phyloP scores from a whole-genome alignment of 1,140 invertebrate genomes.

The Drosophila gunungcola region DNA sequence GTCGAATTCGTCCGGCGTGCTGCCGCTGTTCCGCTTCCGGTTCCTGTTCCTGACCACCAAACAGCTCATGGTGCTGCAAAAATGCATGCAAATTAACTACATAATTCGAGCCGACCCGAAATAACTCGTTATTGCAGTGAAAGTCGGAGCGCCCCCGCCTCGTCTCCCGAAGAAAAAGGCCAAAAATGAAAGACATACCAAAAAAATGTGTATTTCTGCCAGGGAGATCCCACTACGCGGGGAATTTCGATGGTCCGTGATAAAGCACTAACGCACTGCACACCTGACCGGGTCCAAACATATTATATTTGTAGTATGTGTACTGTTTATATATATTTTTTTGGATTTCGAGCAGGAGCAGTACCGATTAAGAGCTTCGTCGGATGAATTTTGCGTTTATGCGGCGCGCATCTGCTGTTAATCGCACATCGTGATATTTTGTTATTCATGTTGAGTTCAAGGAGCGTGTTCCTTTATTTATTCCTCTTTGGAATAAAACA shows the following conservation, averaged over 20 bases:
- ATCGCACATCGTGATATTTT: constrained; percentile 30
- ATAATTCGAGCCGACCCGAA: background rate
- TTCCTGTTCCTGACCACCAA: constrained; percentile 23
- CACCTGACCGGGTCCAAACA: constrained; percentile 26
- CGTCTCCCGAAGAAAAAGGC: constrained; percentile 11
- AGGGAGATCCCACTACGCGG: constrained; percentile 17
- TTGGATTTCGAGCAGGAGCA: constrained; percentile 36
- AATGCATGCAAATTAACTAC: constrained; percentile 18
- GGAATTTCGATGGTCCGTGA: constrained; percentile 27
- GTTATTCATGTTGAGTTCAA: constrained; percentile 9
- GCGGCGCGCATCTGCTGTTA: constrained; percentile 18
- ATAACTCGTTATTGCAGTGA: constrained; percentile 46
- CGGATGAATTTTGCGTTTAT: constrained; percentile 35
- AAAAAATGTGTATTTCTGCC: constrained; percentile 9
- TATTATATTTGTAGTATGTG: constrained; percentile 48
- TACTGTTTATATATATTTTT: constrained; percentile 49
- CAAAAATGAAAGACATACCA: constrained; percentile 35
- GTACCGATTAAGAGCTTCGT: constrained; percentile 50
- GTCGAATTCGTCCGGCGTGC: constrained; percentile 33
- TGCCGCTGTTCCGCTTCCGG: constrained; percentile 28
- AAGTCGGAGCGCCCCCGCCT: constrained; percentile 21
- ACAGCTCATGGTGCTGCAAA: constrained; percentile 35
- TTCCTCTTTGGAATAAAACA: background rate
- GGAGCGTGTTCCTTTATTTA: background rate
- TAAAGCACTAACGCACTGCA: constrained; percentile 24